These are phyloP conservation scores for Drosophila austrosaltans DNA, from an alignment of 2,888 invertebrate species.

Conservation along the genomic window DNA sequence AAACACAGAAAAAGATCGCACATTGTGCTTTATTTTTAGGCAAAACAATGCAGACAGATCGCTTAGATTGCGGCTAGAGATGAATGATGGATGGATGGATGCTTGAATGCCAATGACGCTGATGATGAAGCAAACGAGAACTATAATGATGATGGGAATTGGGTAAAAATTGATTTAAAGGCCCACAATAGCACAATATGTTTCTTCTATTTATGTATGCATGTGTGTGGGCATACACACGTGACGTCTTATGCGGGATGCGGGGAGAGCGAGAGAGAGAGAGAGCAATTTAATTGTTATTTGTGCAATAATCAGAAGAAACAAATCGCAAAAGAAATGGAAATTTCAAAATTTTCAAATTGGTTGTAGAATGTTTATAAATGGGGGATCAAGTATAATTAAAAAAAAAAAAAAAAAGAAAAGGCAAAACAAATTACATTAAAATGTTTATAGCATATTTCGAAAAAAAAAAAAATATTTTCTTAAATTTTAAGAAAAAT, in stretches of 20 bases:
- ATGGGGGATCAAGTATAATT: constrained; percentile 2
- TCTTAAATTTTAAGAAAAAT: background rate
- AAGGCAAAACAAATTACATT: background rate
- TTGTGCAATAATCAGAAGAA: constrained; percentile 63
- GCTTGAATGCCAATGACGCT: constrained; percentile 14
- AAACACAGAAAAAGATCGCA: constrained; percentile 46
- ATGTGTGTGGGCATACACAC: background rate
- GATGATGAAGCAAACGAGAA: constrained; percentile 19
- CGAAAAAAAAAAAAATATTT: background rate
- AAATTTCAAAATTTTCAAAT: background rate
- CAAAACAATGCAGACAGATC: constrained; percentile 74
- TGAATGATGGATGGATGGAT: constrained; percentile 45
- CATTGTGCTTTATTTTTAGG: constrained; percentile 63
- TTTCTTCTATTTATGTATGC: background rate
- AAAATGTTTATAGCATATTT: constrained; percentile 3
- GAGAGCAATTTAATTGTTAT: constrained; percentile 63
- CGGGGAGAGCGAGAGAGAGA: background rate
- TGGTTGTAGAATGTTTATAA: constrained; percentile 6
- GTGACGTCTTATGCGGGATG: too few relatives aligned
- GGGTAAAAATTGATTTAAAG: constrained; percentile 9
- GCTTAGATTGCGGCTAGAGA: constrained; percentile 66
- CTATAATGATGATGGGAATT: constrained; percentile 9
- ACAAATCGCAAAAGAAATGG: constrained; percentile 15
- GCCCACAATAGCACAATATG: background rate
- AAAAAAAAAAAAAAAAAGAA: background rate